These are phyloP conservation scores for Nephrotoma flavescens DNA, from an alignment of 2,888 invertebrate genomes.

Conservation along the genomic window DNA sequence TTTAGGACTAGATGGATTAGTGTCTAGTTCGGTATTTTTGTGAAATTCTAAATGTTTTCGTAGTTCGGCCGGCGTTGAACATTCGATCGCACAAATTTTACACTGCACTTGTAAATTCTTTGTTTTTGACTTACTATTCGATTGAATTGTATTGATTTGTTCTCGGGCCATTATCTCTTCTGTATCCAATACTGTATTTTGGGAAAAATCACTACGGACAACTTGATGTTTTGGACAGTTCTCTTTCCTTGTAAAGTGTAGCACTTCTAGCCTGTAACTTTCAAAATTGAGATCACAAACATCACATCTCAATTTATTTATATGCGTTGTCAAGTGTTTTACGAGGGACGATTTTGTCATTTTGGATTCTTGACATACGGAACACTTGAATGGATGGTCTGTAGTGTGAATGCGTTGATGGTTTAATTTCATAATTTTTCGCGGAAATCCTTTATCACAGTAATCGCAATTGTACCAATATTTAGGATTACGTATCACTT, in stretches of 20 bases:
- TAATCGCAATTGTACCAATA: neutral
- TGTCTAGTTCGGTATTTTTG: neutral
- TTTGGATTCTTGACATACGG: neutral
- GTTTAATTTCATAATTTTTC: neutral
- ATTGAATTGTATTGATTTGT: neutral
- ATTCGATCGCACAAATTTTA: neutral
- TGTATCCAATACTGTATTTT: neutral
- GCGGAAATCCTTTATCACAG: neutral
- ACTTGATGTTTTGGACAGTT: neutral
- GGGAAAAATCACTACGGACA: neutral
- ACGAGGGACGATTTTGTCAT: neutral
- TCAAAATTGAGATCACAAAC: neutral
- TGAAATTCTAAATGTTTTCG: neutral
- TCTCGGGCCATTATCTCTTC: neutral
- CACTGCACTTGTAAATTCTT: neutral
- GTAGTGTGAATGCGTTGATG: neutral
- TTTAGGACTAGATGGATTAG: too few species aligned
- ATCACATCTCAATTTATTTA: neutral
- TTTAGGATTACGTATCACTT: neutral
- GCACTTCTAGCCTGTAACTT: neutral
- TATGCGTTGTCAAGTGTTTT: neutral
- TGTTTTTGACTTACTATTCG: neutral
- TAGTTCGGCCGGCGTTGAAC: neutral
- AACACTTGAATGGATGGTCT: neutral
- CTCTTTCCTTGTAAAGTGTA: neutral